phyloP scores from a whole-genome alignment of 2,888 invertebrate species.

The Papilio protenor region DNA sequence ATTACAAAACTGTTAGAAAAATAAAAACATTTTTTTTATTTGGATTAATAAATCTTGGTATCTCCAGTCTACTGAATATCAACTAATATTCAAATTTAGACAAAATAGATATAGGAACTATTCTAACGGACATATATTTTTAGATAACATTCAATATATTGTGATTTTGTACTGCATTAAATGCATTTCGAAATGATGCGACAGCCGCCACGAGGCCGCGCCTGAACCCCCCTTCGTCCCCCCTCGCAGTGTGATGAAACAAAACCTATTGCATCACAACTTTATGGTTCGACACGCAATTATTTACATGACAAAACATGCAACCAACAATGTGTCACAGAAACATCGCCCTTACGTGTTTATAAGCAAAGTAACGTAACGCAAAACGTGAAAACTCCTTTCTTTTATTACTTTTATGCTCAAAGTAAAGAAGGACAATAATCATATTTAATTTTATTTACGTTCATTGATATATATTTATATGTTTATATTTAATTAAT shows the following conservation, averaged over 20 bases:
- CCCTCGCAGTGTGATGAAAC: slow-evolving; percentile 71
- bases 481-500: slow-evolving; percentile 61
- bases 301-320: slow-evolving; percentile 80
- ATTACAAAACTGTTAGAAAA: background rate
- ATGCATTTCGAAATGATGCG: slow-evolving; percentile 83
- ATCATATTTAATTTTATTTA: background rate
- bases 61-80: too few species aligned
- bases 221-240: slow-evolving; percentile 59
- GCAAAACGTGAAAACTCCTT: background rate
- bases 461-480: background rate
- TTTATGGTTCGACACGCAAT: slow-evolving; percentile 77
- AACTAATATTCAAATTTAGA: background rate
- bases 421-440: background rate
- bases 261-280: slow-evolving; percentile 79
- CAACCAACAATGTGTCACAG: slow-evolving; percentile 59
- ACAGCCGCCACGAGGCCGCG: slow-evolving; percentile 80
- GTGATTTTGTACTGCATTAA: slow-evolving; percentile 76
- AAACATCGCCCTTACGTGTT: slow-evolving; percentile 55
- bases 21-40: background rate
- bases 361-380: background rate
- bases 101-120: background rate
- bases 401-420: background rate
- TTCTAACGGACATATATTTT: slow-evolving; percentile 1
- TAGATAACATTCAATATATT: slow-evolving; percentile 47
- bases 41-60: too few species aligned